These are phyloP conservation scores for Rhizomys pruinosus DNA, from an alignment of 2,113 vertebrate genomes.

Conservation along the genomic window DNA sequence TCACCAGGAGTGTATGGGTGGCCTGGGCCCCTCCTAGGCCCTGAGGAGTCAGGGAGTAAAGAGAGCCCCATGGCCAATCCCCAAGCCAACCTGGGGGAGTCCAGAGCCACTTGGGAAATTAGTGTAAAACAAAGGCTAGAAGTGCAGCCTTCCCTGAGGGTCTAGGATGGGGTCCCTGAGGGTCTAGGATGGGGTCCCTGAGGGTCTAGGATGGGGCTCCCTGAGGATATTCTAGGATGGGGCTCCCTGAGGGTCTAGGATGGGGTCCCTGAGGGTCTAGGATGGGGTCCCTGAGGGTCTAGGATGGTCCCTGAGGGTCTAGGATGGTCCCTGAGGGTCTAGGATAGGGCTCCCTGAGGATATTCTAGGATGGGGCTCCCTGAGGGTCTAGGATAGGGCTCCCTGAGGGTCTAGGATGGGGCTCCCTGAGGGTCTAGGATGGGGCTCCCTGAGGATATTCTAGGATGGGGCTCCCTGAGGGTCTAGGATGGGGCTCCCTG, in stretches of 20 bases:
- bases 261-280: too few species aligned
- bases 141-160: background rate
- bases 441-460: too few species aligned
- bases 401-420: background rate
- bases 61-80: background rate
- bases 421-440: background rate
- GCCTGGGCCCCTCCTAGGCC: constrained; percentile 64
- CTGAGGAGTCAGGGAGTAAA: constrained; percentile 47
- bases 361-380: too few species aligned
- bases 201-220: background rate
- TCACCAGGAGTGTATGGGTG: constrained; percentile 70
- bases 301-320: too few species aligned
- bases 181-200: too few species aligned
- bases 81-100: constrained; percentile 33
- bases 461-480: too few species aligned
- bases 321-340: too few species aligned
- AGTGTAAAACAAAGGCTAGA: background rate
- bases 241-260: background rate
- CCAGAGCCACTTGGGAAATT: background rate
- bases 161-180: background rate
- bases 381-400: too few species aligned
- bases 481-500: too few species aligned
- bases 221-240: background rate
- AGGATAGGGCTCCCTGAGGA: too few species aligned
- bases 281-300: too few species aligned